Base-by-base conservation (phyloP, 1,140 invertebrate genomes). In the Drosophila sechellia region DNA sequence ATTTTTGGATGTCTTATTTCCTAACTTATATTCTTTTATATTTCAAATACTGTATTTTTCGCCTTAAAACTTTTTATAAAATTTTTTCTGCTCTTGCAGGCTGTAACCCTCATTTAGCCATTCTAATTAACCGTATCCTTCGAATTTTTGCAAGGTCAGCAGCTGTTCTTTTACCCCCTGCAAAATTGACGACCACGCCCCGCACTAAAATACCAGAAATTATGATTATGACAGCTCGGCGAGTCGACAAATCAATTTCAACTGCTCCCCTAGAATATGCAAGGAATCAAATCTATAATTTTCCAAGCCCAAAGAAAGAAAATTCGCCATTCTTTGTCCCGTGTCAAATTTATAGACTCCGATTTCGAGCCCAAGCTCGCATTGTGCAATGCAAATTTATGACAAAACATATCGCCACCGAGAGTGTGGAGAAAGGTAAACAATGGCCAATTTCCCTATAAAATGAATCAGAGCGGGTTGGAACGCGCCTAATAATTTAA, bases 311-410 rank as follows among this genome's bases (percentile, higher is more conserved):
- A 27, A 79, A 68, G 80, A 79, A 84, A 43, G 59, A 40, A 73
- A 59, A 45, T 48, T 74, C 54, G 31, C 20, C 58, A 37, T 37
- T 55, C 43, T 53, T 56, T 68, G 49, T 66, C n/a, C 60, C 61
- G 49, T 70, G 66, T 49, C 64, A 84, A 76, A 72, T 84, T 79
- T 69, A 81, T 78, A 63, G 79, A 71, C 64, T 49, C 65, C 42
- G 63, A 56, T 57, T 69, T 69, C 61, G 49, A 34, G 22, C 25
- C 43, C 69, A 46, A 27, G 31, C 45, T 61, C 49, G 42, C 79
- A 70, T 84, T 89, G 84, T 89, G 77, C 20, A 34, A 89, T 87
- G 84, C 79, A 87, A 87, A 87, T 87, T 87, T 87, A 87, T 87
- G 83, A 87, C 83, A 87, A 89, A 87, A 87, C 84, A 87, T 84